These are phyloP conservation scores for Chrysolina oricalcia DNA, from an alignment of 2,888 invertebrate species.

Conservation along the genomic window DNA sequence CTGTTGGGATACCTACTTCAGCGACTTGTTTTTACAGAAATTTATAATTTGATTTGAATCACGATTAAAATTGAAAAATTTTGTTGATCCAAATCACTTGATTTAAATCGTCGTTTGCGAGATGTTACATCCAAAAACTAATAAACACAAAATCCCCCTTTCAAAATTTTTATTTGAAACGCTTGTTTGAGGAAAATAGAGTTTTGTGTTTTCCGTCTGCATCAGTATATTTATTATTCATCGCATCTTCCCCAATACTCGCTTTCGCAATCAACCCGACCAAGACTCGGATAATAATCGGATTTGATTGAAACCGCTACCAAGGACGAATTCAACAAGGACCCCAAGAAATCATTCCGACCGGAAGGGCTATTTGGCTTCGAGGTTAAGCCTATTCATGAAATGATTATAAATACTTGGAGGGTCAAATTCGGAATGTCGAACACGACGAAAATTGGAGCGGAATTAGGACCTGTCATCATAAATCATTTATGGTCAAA, in stretches of 20 bases:
- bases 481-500: constrained; percentile 5
- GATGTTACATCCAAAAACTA: too few species aligned
- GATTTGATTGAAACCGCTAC: not conserved
- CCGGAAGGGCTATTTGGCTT: not conserved
- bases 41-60: too few species aligned
- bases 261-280: not conserved
- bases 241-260: not conserved
- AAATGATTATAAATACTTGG: not conserved
- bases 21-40: too few species aligned
- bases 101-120: too few species aligned
- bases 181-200: too few species aligned
- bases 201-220: too few species aligned
- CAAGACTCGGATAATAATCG: not conserved
- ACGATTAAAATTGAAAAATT: too few species aligned
- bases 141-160: too few species aligned
- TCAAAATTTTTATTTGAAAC: too few species aligned
- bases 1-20: too few species aligned
- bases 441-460: not conserved
- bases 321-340: not conserved
- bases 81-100: too few species aligned
- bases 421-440: not conserved
- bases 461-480: not conserved
- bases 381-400: constrained; percentile 1
- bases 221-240: too few species aligned
- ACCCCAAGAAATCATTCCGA: not conserved